A percentile compares a stretch with the other conserved stretches of the same genome.
Evolutionary conservation across 2,888 invertebrate species (phyloP).

Genomic region (Andrena dorsata): DNA sequence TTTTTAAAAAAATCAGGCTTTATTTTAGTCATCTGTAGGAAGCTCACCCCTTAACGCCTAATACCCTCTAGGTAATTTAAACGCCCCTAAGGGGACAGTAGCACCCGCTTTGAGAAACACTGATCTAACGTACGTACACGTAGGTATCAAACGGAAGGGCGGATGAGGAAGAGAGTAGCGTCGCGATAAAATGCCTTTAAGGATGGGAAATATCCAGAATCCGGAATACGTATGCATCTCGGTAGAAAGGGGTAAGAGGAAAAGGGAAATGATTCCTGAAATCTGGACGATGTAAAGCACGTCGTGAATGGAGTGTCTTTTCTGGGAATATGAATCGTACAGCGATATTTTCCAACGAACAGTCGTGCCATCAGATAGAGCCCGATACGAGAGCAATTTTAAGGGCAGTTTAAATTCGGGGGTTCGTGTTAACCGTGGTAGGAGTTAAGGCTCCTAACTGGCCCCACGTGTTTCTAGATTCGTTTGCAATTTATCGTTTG

Average conservation of each 20-base stretch:
- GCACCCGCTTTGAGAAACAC: too few species aligned
- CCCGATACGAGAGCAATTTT: slow-evolving; percentile 16
- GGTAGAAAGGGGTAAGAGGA: slow-evolving; percentile 34
- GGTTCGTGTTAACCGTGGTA: slow-evolving; percentile 2
- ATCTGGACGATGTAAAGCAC: slow-evolving; percentile 52
- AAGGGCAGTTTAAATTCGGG: slow-evolving; percentile 19
- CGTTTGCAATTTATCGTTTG: too few species aligned
- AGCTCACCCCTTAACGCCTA: too few species aligned
- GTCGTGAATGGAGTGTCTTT: slow-evolving; percentile 53
- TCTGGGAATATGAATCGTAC: slow-evolving; percentile 41
- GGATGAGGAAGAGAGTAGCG: not conserved
- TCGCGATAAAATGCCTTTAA: slow-evolving; percentile 62
- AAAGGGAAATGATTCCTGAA: slow-evolving; percentile 39
- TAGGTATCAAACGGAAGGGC: not conserved
- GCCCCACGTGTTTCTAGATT: too few species aligned
- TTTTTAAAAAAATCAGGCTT: too few species aligned
- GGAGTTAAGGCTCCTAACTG: too few species aligned
- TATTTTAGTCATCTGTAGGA: too few species aligned
- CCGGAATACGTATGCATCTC: slow-evolving; percentile 46
- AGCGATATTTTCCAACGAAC: slow-evolving; percentile 36
- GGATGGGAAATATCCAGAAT: slow-evolving; percentile 58
- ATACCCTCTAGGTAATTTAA: too few species aligned
- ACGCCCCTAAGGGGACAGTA: too few species aligned
- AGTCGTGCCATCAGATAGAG: slow-evolving; percentile 15
- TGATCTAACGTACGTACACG: slow-evolving; percentile 11